These are phyloP conservation scores for Taurulus bubalis DNA, from an alignment of 2,113 vertebrate genomes.

Conservation along the genomic window DNA sequence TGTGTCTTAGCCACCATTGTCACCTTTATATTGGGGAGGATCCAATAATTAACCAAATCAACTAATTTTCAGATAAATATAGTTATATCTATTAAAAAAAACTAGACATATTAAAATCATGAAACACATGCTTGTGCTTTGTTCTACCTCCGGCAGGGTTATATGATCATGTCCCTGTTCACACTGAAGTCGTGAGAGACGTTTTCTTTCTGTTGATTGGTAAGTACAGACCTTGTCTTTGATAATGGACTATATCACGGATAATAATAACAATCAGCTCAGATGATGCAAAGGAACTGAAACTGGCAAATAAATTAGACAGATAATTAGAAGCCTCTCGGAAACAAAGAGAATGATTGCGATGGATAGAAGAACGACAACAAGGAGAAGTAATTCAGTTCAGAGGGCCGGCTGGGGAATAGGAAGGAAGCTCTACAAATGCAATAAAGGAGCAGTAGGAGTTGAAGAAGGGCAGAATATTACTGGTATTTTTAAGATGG, in stretches of 20 bases:
- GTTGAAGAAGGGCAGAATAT: background rate
- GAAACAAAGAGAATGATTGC: conserved; percentile 15
- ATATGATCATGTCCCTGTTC: background rate
- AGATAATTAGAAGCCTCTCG: conserved; percentile 8
- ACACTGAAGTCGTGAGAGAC: too few species aligned
- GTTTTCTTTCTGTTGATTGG: background rate
- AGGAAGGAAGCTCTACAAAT: background rate
- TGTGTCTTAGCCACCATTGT: too few species aligned
- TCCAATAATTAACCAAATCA: too few species aligned
- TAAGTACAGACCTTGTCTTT: conserved; percentile 5
- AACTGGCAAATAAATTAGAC: background rate
- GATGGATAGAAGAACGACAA: conserved; percentile 11
- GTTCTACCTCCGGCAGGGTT: too few species aligned
- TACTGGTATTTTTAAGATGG: conserved; percentile 13
- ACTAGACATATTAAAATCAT: too few species aligned
- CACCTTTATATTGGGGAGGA: too few species aligned
- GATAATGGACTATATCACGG: background rate
- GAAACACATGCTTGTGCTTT: too few species aligned
- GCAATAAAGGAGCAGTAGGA: conserved; percentile 8
- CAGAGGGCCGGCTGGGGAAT: conserved; percentile 4
- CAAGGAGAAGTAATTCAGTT: background rate
- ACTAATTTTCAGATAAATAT: too few species aligned
- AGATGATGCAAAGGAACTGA: background rate
- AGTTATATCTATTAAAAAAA: too few species aligned
- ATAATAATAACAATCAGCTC: too few species aligned